Evolutionary conservation across 2,888 invertebrate genomes (phyloP), one percentile per base, ranked within the genome.

Genomic region (Tenthredo livida): DNA sequence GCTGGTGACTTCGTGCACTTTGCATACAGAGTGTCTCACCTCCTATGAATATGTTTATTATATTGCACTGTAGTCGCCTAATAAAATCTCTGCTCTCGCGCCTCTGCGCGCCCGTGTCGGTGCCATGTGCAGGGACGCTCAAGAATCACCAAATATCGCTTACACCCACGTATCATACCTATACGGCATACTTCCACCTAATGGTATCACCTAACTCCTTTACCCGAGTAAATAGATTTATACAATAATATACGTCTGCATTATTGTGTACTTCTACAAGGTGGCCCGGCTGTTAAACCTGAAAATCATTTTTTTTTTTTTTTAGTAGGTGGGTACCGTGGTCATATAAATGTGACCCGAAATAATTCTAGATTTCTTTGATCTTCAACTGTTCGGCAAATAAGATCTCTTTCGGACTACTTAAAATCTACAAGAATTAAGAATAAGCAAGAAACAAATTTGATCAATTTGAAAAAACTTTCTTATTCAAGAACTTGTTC

Each of bases 1-100:
- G 87, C 88, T 25, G 85, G 86, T 85, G 86, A 87, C 85, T 88
- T 86, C 86, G 88, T 90, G 90, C 90, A 90, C 90, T 91, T 90
- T 90, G 90, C 90, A 89, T 89, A 89, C 89, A 86, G 88, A 89
- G 89, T 89, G 89, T 89, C 90, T 89, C 89, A 88, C 87, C 86
- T 87, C 54, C 87, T 85, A 85, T 87, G 86, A 84, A 87, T 86
- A 90, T 89, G 89, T 90, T 90, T 90, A 90, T 90, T 87, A 87
- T 89, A 88, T 88, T 88, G 88, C 90, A 87, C 82, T 86, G 85
- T 84, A 85, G 85, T 86, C 87, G 89, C 88, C 88, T 88, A 88
- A 89, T 87, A 87, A 86, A 88, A 88, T 83, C 65, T 61, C 73
- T 33, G 29, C 67, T 33, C 21, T 33, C 12, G 29, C 17, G 43